Base-by-base conservation (phyloP, 2,797 vertebrate species). In the Myotis planiceps region DNA sequence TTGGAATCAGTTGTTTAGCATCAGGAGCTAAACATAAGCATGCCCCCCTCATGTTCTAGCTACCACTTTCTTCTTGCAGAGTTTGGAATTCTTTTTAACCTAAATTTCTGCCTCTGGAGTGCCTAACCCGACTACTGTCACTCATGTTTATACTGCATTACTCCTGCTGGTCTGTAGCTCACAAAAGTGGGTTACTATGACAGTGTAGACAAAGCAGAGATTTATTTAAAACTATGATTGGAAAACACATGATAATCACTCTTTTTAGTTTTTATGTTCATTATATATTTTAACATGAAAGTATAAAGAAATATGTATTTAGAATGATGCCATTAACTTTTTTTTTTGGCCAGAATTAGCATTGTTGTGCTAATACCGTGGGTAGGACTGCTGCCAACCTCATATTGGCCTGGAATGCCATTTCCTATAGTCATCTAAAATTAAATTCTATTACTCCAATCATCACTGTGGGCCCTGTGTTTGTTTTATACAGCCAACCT, bases 401-500 rank as follows among this genome's bases (percentile, higher is more conserved):
- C 25, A 6, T 71, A 15, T 60, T 83, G 80, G 81, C 65, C 68
- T 75, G 76, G 37, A 55, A 78, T 49, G 55, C 45, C 4, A 18
- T 63, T 95, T 94, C 75, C 68, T 74, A 13, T n/a, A 72, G 49
- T 74, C 51, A 79, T 79, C 69, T 91, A 75, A 89, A 92, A 93
- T 94, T 83, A 96, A 94, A 82, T 72, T 51, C 18, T 88, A 18
- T 83, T 89, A 37, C 75, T 49, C 13, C 63, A 8, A 18, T 93
- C 89, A 78, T 94, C 78, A 92, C 19, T 53, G 58, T 88, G 75
- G 39, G 51, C 55, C 58, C 63, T 78, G 23, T 96, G 90, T 96
- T 74, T 96, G 89, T 96, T 96, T 97, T 95, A 88, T 37, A 53
- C 60, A 83, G n/a, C 63, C 81, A 86, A 82, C 32, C 63, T 96